Conservation (phyloP, 2,113 vertebrate genomes). For the Atractosteus spatula region DNA sequence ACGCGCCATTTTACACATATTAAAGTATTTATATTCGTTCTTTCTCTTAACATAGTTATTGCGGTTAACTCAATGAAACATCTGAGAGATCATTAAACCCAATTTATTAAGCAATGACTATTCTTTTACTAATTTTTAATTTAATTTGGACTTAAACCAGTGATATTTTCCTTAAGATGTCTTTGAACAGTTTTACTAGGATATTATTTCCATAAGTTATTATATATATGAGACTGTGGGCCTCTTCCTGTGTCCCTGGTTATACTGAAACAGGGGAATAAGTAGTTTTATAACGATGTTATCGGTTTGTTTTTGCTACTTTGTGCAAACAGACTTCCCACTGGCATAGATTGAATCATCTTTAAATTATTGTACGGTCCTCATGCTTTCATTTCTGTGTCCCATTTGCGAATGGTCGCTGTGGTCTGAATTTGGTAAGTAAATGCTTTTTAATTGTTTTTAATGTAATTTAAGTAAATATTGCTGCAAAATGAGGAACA, state of each 20-base stretch:
- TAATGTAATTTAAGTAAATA: not conserved
- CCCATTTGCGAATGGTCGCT: constrained; percentile 5
- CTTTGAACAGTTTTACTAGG: not conserved
- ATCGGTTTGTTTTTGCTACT: not conserved
- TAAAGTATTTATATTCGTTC: too few species aligned
- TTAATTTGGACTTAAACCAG: too few species aligned
- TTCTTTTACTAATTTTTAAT: too few species aligned
- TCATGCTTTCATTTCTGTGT: not conserved
- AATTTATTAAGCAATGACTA: too few species aligned
- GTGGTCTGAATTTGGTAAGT: constrained; percentile 1
- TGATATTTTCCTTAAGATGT: too few species aligned
- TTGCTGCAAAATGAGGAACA: not conserved
- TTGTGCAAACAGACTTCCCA: constrained; percentile 4
- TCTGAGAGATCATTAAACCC: too few species aligned
- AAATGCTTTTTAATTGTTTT: not conserved
- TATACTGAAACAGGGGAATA: constrained; percentile 31
- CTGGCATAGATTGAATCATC: not conserved
- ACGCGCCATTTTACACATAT: too few species aligned
- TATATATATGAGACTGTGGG: not conserved
- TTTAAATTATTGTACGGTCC: not conserved
- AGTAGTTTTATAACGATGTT: constrained; percentile 4
- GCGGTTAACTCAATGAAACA: too few species aligned
- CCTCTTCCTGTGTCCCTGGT: not conserved
- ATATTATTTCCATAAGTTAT: not conserved
- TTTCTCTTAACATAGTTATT: too few species aligned